Conservation (phyloP, 2,113 vertebrate species). For the Pan troglodytes region NHGRI_mPanTro3-v2.1_pri NC_072403.2:155541001-155541500, state of each 20-base stretch:
- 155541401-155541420: background rate
- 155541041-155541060: background rate
- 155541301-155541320: background rate
- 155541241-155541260: background rate
- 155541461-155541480: background rate
- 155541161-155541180: background rate
- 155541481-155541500: background rate
- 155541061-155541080: constrained; percentile 11
- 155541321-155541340: background rate
- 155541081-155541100: background rate
- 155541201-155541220: background rate
- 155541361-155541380: background rate
- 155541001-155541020: background rate
- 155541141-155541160: background rate
- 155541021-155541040: constrained; percentile 34
- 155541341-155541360: background rate
- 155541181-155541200: constrained; percentile 8
- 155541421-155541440: background rate
- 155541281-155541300: background rate
- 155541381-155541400: background rate
- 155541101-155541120: background rate
- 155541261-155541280: background rate
- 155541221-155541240: background rate
- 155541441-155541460: background rate
- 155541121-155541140: background rate